Evolutionary conservation across 2,888 invertebrate genomes (phyloP).

Genomic region (Priocnemis perturbator): DNA sequence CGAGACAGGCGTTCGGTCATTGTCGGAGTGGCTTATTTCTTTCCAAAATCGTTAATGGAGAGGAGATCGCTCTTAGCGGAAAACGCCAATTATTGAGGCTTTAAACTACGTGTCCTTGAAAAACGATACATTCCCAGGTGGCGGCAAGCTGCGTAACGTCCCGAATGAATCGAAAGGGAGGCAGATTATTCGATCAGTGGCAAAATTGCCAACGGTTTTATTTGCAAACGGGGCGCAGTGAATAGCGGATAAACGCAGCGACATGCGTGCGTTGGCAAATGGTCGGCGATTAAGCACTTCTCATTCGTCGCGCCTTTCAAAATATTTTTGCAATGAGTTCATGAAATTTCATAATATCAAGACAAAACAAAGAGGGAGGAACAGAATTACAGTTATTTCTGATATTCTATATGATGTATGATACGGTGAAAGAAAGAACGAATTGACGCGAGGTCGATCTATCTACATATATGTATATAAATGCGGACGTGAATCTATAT

Average conservation of each 20-base stretch:
- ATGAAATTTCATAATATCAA: slow-evolving; percentile 75
- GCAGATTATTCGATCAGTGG: neutral
- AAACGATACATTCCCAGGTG: slow-evolving; percentile 54
- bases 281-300: slow-evolving; percentile 52
- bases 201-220: neutral
- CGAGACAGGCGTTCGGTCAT: neutral
- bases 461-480: slow-evolving; percentile 51
- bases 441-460: slow-evolving; percentile 39
- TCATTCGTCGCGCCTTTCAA: slow-evolving; percentile 64
- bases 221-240: neutral
- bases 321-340: slow-evolving; percentile 69
- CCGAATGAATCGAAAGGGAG: slow-evolving; percentile 3
- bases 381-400: slow-evolving; percentile 34
- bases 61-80: slow-evolving; percentile 25
- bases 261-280: slow-evolving; percentile 42
- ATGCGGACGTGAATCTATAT: slow-evolving; percentile 42
- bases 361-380: slow-evolving; percentile 37
- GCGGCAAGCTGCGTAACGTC: slow-evolving; percentile 51
- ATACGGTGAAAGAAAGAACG: slow-evolving; percentile 13
- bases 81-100: slow-evolving; percentile 50
- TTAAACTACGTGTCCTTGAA: slow-evolving; percentile 39
- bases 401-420: neutral
- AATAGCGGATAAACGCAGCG: slow-evolving; percentile 6
- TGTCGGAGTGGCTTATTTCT: no score
- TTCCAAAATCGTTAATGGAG: neutral